phyloP scores from a whole-genome alignment of 2,797 vertebrate genomes.

The Phrynocephalus forsythii region DNA sequence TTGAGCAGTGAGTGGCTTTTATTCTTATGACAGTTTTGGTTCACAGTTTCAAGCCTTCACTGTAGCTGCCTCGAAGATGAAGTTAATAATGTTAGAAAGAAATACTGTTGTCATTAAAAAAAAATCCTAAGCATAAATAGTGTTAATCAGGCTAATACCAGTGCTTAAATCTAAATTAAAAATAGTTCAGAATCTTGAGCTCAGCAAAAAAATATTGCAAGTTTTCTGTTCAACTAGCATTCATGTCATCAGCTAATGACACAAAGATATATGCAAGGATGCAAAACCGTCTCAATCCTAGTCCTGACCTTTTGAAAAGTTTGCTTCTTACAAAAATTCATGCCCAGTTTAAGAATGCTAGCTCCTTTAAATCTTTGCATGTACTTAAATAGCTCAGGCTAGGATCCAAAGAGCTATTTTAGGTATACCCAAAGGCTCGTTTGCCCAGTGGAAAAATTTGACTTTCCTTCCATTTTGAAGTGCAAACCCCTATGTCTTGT shows the following conservation, averaged over 20 bases:
- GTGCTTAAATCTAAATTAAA: constrained; percentile 6
- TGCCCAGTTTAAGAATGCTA: constrained; percentile 16
- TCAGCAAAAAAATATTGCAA: constrained; percentile 27
- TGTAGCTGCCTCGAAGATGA: background rate
- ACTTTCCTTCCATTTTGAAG: background rate
- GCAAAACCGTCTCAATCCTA: constrained; percentile 2
- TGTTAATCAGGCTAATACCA: background rate
- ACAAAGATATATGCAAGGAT: background rate
- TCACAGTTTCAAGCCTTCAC: constrained; percentile 38
- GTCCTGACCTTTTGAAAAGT: constrained; percentile 3
- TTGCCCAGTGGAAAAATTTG: background rate
- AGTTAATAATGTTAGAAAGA: constrained; percentile 3
- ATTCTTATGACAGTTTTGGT: constrained; percentile 33
- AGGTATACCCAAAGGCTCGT: background rate
- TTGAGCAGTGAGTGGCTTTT: constrained; percentile 26
- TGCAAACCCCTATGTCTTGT: background rate
- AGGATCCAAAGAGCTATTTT: constrained; percentile 7
- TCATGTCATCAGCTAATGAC: constrained; percentile 15
- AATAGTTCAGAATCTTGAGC: constrained; percentile 14
- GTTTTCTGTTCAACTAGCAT: constrained; percentile 15
- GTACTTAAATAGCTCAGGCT: background rate
- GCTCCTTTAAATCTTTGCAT: constrained; percentile 36
- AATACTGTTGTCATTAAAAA: background rate
- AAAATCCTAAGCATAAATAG: background rate
- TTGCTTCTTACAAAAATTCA: constrained; percentile 17